Conservation (phyloP, 2,113 vertebrate species). For the Anhinga anhinga region DNA sequence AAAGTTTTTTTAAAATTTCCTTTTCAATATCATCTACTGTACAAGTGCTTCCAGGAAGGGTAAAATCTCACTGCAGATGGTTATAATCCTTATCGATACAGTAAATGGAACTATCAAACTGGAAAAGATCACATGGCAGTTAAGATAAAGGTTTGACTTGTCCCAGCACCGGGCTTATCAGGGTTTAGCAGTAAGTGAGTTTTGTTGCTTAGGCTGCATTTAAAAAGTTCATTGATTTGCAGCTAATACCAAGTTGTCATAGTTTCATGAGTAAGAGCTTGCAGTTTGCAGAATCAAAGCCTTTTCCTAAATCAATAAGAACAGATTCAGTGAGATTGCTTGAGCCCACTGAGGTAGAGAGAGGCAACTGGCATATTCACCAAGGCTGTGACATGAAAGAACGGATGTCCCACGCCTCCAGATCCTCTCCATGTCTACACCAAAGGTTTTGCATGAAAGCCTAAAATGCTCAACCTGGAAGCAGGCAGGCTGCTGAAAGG, state of each 20-base stretch:
- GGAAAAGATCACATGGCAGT: slow-evolving; percentile 70
- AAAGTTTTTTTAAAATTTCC: not conserved
- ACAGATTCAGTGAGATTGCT: slow-evolving; percentile 67
- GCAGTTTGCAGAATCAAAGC: slow-evolving; percentile 77
- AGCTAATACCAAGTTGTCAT: slow-evolving; percentile 82
- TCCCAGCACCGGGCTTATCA: slow-evolving; percentile 71
- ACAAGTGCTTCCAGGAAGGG: slow-evolving; percentile 32
- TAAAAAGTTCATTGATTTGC: slow-evolving; percentile 82
- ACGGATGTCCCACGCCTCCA: not conserved
- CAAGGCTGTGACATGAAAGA: not conserved
- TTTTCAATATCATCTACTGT: slow-evolving; percentile 28
- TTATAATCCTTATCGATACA: slow-evolving; percentile 69
- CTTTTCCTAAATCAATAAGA: slow-evolving; percentile 76
- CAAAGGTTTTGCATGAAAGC: not conserved
- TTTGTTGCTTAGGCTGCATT: slow-evolving; percentile 72
- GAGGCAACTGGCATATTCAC: not conserved
- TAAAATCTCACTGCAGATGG: slow-evolving; percentile 17
- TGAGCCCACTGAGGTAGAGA: slow-evolving; percentile 22
- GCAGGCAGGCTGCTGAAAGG: not conserved
- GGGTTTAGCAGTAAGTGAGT: slow-evolving; percentile 68
- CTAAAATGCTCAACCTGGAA: not conserved
- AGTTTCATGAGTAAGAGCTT: slow-evolving; percentile 77
- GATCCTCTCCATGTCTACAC: not conserved
- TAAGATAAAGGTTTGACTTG: slow-evolving; percentile 76
- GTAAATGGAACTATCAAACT: slow-evolving; percentile 72